These are phyloP conservation scores for Cantharis nigra DNA, from an alignment of 2,888 invertebrate species.

Conservation along the genomic window DNA sequence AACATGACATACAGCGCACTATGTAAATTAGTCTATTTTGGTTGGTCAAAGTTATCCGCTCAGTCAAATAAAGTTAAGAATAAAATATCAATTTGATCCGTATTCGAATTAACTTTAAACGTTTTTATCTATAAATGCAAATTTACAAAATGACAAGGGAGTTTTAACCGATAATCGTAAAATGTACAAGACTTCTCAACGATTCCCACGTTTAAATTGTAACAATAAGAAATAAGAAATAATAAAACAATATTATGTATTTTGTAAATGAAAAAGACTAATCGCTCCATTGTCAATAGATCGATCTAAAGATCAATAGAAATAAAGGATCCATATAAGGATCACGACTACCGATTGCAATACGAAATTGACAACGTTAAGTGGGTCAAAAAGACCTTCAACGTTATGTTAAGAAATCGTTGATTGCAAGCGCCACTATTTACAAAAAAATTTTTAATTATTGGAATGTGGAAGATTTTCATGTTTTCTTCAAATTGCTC, in stretches of 20 bases:
- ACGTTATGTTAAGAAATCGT: slow-evolving; percentile 17
- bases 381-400: slow-evolving; percentile 32
- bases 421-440: slow-evolving; percentile 22
- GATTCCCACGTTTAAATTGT: slow-evolving; percentile 23
- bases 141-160: not conserved
- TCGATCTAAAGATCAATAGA: slow-evolving; percentile 29
- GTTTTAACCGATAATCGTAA: not conserved
- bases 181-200: not conserved
- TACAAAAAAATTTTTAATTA: not conserved
- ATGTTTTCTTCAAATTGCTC: slow-evolving; percentile 16
- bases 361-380: slow-evolving; percentile 14
- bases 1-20: not conserved
- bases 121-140: not conserved
- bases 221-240: slow-evolving; percentile 7
- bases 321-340: slow-evolving; percentile 20
- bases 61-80: not conserved
- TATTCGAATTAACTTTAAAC: not conserved
- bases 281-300: slow-evolving; percentile 29
- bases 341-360: slow-evolving; percentile 30
- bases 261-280: slow-evolving; percentile 28
- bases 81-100: not conserved
- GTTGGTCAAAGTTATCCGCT: not conserved
- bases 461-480: slow-evolving; percentile 12
- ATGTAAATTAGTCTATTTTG: slow-evolving; percentile 1
- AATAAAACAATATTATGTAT: slow-evolving; percentile 7